phyloP scores from a whole-genome alignment of 2,113 vertebrate genomes.

The Bostrychus sinensis region DNA sequence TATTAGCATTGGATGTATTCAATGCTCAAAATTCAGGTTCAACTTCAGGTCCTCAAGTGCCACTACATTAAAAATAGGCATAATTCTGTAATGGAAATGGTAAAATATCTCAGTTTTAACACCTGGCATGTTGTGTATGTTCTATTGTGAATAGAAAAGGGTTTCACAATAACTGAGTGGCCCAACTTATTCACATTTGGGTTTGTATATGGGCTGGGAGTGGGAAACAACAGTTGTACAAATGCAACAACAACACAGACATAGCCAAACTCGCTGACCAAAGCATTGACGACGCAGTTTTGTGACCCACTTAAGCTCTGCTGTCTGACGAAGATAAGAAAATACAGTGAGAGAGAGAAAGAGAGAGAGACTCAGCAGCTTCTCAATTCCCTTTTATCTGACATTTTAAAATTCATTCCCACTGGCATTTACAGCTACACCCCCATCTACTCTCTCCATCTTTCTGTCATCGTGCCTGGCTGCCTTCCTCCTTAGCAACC shows the following conservation, averaged over 20 bases:
- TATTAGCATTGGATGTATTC: too few relatives aligned
- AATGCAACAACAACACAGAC: constrained; percentile 15
- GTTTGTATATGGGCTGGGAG: too few relatives aligned
- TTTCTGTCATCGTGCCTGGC: not conserved
- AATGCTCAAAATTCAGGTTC: too few relatives aligned
- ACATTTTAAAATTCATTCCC: constrained; percentile 31
- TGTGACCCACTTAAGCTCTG: constrained; percentile 46
- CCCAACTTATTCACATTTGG: too few relatives aligned
- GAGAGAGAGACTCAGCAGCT: not conserved
- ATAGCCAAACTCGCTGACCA: constrained; percentile 57
- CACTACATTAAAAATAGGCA: too few relatives aligned
- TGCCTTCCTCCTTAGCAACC: constrained; percentile 49
- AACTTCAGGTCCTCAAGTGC: too few relatives aligned
- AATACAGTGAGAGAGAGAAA: not conserved
- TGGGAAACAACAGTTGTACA: constrained; percentile 31
- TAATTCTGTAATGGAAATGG: too few relatives aligned
- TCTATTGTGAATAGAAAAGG: too few relatives aligned
- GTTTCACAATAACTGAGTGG: too few relatives aligned
- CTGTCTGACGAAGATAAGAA: not conserved
- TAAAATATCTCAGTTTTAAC: too few relatives aligned
- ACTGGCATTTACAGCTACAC: constrained; percentile 10
- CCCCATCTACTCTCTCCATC: not conserved
- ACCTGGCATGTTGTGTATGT: too few relatives aligned
- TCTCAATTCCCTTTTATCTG: constrained; percentile 40
- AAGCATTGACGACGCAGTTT: constrained; percentile 27